Percentiles rank a stretch among this genome's conserved stretches.
Conservation (phyloP, 2,113 vertebrate species). For the Nicator chloris region DNA sequence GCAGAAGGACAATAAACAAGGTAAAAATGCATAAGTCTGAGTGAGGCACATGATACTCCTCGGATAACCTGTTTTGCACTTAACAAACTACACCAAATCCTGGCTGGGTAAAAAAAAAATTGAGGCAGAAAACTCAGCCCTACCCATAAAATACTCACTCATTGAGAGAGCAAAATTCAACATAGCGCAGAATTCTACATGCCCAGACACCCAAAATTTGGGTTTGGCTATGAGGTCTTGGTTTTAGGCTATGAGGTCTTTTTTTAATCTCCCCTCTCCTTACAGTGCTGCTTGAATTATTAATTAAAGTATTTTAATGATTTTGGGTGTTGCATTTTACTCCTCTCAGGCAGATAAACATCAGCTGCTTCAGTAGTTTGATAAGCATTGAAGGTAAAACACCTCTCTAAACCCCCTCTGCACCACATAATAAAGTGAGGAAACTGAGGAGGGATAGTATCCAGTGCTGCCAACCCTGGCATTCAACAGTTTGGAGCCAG, state of each 20-base stretch:
- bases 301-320: neutral
- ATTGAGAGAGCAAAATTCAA: neutral
- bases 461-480: neutral
- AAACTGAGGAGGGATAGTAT: neutral
- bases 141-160: neutral
- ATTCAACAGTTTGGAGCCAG: neutral
- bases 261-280: neutral
- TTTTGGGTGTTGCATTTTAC: neutral
- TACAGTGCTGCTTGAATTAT: neutral
- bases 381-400: neutral
- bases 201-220: neutral
- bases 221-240: neutral
- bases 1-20: neutral
- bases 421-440: fast-evolving
- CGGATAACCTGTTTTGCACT: neutral
- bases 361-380: neutral
- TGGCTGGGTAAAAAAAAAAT: neutral
- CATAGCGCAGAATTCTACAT: neutral
- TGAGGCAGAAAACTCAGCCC: neutral
- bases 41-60: neutral
- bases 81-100: neutral
- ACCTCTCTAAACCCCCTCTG: neutral
- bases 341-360: neutral
- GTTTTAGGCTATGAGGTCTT: neutral
- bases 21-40: neutral